Evolutionary conservation across 2,888 invertebrate genomes (phyloP), one percentile per base, ranked within the genome.

Genomic region (Thelaira solivaga): DNA sequence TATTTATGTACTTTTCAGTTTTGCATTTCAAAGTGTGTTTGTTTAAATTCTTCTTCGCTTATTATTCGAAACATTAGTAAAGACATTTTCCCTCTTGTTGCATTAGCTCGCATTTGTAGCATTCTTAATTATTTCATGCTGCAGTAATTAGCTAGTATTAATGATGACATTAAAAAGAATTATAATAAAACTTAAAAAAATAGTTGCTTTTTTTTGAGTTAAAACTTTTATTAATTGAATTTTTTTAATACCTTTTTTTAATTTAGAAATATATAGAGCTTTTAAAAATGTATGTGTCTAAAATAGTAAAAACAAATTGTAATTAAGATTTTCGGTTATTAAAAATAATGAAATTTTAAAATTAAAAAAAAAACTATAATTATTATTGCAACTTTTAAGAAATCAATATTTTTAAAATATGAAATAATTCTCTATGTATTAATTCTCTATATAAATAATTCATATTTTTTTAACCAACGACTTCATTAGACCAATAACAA

Each of bases 131-230:
- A 68, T 45, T 53, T 61, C 24, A 29, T 75, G 61, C 74, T 75
- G 74, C 65, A 71, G 78, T 78, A 78, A 78, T 78, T 74, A 71
- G 69, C 69, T 53, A 34, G 65, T 74, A 78, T 78, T 78, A 78
- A 74, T 74, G 78, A 78, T 74, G 68, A 73, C 77, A 77, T 77
- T 73, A 62, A 64, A 43, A 57, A 62, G 29, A 55, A 59, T 39
- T 57, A 41, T 34, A 13, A 22, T 18, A 26, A 34, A 22, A 26
- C 13, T 13, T 13, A 24, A n/a, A 8, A 18, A 43, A 36, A 34
- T 26, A 31, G 43, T 36, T 45, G n/a, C 18, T 45, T 39, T 7
- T 1, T 13, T 22, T 31, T 24, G 6, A 29, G 16, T 13, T 22
- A 31, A 22, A 39, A 13, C 0, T 41, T 41, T 29, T 24, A 53